phyloP scores from a whole-genome alignment of 2,888 invertebrate genomes.

The Aricia artaxerxes region DNA sequence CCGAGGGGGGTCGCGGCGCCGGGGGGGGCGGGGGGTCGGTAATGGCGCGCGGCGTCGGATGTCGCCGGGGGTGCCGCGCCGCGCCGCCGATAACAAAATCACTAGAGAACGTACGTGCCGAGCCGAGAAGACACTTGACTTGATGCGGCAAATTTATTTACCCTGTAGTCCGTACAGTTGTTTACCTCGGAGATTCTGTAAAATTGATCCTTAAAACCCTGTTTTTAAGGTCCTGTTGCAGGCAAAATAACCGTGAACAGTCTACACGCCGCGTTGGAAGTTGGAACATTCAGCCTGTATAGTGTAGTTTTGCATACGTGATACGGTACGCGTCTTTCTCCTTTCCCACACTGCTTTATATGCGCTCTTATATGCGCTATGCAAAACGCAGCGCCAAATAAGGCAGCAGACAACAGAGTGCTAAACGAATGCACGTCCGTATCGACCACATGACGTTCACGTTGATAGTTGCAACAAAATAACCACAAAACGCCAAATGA shows the following conservation, averaged over 20 bases:
- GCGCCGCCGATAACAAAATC: constrained; percentile 77
- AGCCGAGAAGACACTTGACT: constrained; percentile 44
- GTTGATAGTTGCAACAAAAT: not conserved
- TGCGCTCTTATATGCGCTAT: not conserved
- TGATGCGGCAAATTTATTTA: constrained; percentile 42
- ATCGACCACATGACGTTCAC: not conserved
- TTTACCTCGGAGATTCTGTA: not conserved
- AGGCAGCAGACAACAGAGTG: not conserved
- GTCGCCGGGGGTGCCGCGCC: constrained; percentile 72
- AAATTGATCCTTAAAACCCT: not conserved
- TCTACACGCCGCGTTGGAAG: not conserved
- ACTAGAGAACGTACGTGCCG: constrained; percentile 65
- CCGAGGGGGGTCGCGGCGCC: constrained; percentile 45
- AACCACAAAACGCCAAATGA: not conserved
- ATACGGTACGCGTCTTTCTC: constrained; percentile 6
- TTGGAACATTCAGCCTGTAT: not conserved
- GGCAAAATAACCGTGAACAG: not conserved
- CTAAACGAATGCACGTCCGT: not conserved
- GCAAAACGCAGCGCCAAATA: not conserved
- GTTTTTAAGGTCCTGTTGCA: not conserved
- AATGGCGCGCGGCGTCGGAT: constrained; percentile 74
- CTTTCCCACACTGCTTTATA: constrained; percentile 8
- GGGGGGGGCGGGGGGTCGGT: constrained; percentile 54
- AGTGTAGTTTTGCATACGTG: constrained; percentile 8
- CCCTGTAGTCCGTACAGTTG: not conserved